Base-by-base conservation (phyloP, 2,113 vertebrate species). In the Prietella phreatophila region DNA sequence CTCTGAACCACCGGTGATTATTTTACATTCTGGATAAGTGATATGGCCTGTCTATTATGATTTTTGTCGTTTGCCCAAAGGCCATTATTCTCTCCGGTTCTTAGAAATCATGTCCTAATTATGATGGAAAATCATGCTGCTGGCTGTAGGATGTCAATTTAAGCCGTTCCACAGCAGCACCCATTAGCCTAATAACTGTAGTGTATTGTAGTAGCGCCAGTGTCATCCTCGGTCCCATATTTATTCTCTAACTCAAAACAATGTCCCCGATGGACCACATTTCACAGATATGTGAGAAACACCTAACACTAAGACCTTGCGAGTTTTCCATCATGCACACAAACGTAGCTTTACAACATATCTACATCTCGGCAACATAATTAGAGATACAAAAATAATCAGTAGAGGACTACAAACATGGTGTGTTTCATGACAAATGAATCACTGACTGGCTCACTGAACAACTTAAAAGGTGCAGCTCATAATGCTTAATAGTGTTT, bases 191-290 rank as follows among this genome's bases (percentile, higher is more conserved):
- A 78, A 88, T 86, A 79, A 53, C 84, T 42, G 39, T 50, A 53
- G 80, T 88, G 55, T 50, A 53, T 71, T 88, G 55, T 33, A 39
- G 69, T 81, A 63, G 91, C 93, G 84, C 93, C 91, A 93, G 61
- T 73, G n/a, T 11, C 89, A 78, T 87, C 91, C 92, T 73, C 85
- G 90, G 86, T 87, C 84, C 88, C 90, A 91, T 88, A 90, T 93
- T 93, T 92, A 89, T 91, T 86, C 87, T 65, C 81, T 89, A 83
- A 91, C 89, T 93, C 61, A 91, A 84, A 80, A 50, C 85, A 75
- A 56, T 20, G 19, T 58, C 84, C 53, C 76, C 30, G 56, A 6
- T 50, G 47, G 42, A 83, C 10, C 30, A 55, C 22, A 53, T 87
- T 69, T 88, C 58, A 58, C 83, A 67, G 36, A 65, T 76, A 55